These are phyloP conservation scores for Trichechus manatus DNA, from an alignment of 2,113 vertebrate genomes.

Conservation along the genomic window DNA sequence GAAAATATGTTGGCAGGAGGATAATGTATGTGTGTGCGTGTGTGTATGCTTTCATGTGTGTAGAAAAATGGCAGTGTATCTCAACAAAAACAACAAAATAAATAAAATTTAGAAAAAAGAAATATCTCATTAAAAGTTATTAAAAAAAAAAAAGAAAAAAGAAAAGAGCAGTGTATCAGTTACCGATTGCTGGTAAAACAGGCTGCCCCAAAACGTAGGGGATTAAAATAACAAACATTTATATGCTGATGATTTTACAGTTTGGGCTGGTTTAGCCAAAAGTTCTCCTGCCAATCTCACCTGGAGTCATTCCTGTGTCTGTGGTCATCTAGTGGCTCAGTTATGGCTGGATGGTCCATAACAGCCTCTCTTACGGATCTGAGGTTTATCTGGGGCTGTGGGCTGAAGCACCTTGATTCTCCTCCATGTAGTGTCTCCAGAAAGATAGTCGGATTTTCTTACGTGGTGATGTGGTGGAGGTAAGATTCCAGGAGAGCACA, in stretches of 20 bases:
- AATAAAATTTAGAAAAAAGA: not conserved
- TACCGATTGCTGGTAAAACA: not conserved
- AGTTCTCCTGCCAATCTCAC: not conserved
- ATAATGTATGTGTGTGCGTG: not conserved
- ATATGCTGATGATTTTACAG: not conserved
- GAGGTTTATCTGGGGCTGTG: not conserved
- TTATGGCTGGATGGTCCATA: not conserved
- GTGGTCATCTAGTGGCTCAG: not conserved
- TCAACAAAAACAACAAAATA: not conserved
- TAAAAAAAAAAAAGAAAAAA: not conserved
- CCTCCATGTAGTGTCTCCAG: not conserved
- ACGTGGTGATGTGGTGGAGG: not conserved
- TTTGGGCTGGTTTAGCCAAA: not conserved
- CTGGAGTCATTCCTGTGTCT: not conserved
- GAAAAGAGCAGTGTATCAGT: not conserved
- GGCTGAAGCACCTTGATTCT: not conserved
- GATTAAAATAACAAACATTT: not conserved
- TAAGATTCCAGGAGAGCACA: conserved; percentile 1
- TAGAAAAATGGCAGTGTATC: not conserved
- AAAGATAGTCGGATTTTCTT: not conserved
- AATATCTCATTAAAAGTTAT: not conserved
- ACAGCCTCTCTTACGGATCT: not conserved
- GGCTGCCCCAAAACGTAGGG: not conserved
- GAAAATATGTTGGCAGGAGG: not conserved
- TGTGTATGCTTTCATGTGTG: not conserved